These are phyloP conservation scores for Lepas anatifera DNA, from an alignment of 2,888 invertebrate genomes.

Conservation along the genomic window DNA sequence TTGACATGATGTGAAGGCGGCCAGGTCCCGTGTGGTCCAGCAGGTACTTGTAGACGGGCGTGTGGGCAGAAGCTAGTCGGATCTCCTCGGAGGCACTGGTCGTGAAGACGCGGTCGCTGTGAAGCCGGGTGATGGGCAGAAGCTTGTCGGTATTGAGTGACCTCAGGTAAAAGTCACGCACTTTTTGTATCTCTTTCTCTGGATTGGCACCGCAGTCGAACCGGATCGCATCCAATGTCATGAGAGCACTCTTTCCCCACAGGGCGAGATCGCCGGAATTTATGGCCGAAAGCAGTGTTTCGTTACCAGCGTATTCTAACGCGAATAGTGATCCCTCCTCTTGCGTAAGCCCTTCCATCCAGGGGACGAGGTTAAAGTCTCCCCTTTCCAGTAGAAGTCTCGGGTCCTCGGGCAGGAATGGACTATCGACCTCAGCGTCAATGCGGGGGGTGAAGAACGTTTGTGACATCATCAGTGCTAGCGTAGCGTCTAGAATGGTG, in stretches of 20 bases:
- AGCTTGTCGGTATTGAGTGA: not conserved
- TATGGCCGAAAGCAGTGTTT: not conserved
- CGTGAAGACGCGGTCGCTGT: not conserved
- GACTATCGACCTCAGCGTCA: not conserved
- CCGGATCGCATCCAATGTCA: not conserved
- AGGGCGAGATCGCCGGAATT: not conserved
- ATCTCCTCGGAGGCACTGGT: not conserved
- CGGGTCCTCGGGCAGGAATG: not conserved
- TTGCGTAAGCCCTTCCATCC: not conserved
- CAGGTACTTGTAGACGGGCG: not conserved
- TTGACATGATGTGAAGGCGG: not conserved
- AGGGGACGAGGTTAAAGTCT: not conserved
- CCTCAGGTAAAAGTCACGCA: not conserved
- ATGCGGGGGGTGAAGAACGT: not conserved
- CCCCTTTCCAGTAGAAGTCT: not conserved
- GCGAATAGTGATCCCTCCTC: not conserved
- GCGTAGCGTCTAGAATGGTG: too few species aligned
- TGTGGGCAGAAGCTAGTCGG: not conserved
- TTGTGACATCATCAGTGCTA: too few species aligned
- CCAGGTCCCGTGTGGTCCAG: not conserved
- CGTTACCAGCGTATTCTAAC: not conserved
- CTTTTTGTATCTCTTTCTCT: not conserved
- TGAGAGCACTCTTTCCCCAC: not conserved
- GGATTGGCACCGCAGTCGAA: not conserved
- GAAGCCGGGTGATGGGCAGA: not conserved